A percentile compares a stretch with the other conserved stretches of the same genome.
These are phyloP conservation scores for Umimayanthus kanabou DNA, from an alignment of 92 coral and sea anemone genomes.

Conservation along the genomic window DNA sequence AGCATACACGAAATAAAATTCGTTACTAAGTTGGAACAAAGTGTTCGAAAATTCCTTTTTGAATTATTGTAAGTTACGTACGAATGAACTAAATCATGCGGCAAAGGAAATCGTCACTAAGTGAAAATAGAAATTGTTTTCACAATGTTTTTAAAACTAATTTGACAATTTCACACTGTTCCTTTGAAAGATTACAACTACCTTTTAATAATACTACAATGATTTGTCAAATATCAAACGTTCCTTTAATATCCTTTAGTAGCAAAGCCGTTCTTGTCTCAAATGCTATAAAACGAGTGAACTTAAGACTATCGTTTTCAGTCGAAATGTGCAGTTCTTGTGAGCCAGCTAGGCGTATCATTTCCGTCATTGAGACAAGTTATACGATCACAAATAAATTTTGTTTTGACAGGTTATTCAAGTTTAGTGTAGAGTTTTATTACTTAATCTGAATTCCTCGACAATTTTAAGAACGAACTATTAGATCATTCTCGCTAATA, in stretches of 20 bases:
- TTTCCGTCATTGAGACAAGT: constrained; percentile 1
- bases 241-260: background rate
- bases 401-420: constrained; percentile 3
- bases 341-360: background rate
- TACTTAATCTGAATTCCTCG: constrained; percentile 31
- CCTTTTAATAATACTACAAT: constrained; percentile 5
- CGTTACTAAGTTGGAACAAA: background rate
- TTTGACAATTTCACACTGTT: constrained; percentile 38
- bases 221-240: constrained; percentile 21
- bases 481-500: background rate
- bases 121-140: constrained; percentile 25
- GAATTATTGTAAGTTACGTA: background rate
- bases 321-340: background rate
- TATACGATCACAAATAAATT: too few relatives aligned
- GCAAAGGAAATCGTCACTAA: background rate
- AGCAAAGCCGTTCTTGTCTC: background rate
- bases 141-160: constrained; percentile 28
- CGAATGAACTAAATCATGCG: background rate
- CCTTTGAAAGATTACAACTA: constrained; percentile 28
- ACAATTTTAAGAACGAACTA: constrained; percentile 2
- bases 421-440: constrained; percentile 13
- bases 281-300: background rate
- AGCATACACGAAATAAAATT: background rate
- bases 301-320: background rate
- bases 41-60: background rate